phyloP scores from a whole-genome alignment of 2,888 invertebrate genomes.

The Pheosia gnoma region DNA sequence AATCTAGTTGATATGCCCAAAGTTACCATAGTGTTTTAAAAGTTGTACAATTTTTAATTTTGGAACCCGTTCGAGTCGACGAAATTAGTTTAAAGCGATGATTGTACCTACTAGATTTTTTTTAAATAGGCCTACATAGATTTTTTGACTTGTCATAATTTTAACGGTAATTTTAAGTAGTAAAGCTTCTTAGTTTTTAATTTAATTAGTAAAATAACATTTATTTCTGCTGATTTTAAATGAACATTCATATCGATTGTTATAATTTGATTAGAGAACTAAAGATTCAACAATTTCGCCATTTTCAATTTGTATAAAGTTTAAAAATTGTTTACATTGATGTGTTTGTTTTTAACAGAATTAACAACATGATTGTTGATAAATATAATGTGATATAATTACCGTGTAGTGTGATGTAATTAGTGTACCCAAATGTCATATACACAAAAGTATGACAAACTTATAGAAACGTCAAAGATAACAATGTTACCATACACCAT shows the following conservation, averaged over 20 bases:
- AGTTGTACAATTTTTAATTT: slow-evolving; percentile 67
- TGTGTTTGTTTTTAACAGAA: slow-evolving; percentile 16
- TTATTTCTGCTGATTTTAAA: slow-evolving; percentile 33
- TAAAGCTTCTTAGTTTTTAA: slow-evolving; percentile 53
- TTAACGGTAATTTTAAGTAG: slow-evolving; percentile 61
- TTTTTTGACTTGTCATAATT: slow-evolving; percentile 54
- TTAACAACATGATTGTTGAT: slow-evolving; percentile 19
- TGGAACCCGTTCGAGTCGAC: slow-evolving; percentile 38
- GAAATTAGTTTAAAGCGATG: slow-evolving; percentile 40
- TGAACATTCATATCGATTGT: slow-evolving; percentile 19
- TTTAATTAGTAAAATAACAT: slow-evolving; percentile 45
- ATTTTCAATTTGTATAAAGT: slow-evolving; percentile 35
- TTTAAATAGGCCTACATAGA: slow-evolving; percentile 36
- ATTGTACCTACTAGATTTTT: slow-evolving; percentile 32
- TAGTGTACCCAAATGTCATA: not conserved
- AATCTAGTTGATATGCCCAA: slow-evolving; percentile 64
- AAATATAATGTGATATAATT: slow-evolving; percentile 38
- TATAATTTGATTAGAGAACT: no score
- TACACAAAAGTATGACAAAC: not conserved
- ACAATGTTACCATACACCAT: slow-evolving; percentile 68
- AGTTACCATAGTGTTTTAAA: slow-evolving; percentile 72
- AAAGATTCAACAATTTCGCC: slow-evolving; percentile 23
- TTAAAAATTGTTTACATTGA: slow-evolving; percentile 31
- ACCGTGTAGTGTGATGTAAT: slow-evolving; percentile 23
- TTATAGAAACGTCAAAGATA: slow-evolving; percentile 50